Conservation (phyloP, 2,113 vertebrate genomes). For the Acrocephalus kingi region DNA sequence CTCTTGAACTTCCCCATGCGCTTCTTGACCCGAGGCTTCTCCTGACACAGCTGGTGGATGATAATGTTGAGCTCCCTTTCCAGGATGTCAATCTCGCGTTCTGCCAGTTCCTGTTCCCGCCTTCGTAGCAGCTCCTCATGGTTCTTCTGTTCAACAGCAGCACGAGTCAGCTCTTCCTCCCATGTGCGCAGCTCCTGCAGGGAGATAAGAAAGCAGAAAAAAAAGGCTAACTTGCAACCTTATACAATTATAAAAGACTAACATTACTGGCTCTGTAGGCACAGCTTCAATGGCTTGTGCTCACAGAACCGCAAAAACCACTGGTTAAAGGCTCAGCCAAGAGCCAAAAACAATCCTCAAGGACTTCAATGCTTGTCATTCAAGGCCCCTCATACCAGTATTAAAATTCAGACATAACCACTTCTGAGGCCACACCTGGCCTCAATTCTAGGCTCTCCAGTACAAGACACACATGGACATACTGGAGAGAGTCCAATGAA, state of each 20-base stretch:
- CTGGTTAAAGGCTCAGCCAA: neutral
- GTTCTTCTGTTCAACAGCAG: constrained; percentile 94
- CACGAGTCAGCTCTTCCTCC: constrained; percentile 92
- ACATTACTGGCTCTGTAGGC: neutral
- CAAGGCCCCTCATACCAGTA: neutral
- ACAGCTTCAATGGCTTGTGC: neutral
- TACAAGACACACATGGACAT: neutral
- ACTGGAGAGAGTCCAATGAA: rapidly evolving
- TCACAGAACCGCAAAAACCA: neutral
- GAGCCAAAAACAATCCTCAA: neutral
- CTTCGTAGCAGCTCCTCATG: constrained; percentile 90
- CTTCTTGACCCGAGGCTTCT: constrained; percentile 93
- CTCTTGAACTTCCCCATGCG: constrained; percentile 95
- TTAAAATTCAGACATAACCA: neutral
- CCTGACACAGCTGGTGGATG: constrained; percentile 96
- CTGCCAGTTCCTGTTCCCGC: constrained; percentile 93
- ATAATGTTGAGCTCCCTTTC: constrained; percentile 96
- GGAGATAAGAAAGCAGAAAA: neutral
- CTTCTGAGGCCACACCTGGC: neutral
- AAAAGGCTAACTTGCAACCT: neutral
- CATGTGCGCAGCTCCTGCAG: constrained; percentile 91
- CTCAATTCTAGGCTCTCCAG: neutral
- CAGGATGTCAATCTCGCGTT: constrained; percentile 94
- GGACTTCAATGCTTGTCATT: neutral
- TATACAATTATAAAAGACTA: neutral